Percentiles rank a stretch among this genome's conserved stretches.
Evolutionary conservation across 2,797 vertebrate species (phyloP).

Genomic region (Pseudocheirus occidentalis): DNA sequence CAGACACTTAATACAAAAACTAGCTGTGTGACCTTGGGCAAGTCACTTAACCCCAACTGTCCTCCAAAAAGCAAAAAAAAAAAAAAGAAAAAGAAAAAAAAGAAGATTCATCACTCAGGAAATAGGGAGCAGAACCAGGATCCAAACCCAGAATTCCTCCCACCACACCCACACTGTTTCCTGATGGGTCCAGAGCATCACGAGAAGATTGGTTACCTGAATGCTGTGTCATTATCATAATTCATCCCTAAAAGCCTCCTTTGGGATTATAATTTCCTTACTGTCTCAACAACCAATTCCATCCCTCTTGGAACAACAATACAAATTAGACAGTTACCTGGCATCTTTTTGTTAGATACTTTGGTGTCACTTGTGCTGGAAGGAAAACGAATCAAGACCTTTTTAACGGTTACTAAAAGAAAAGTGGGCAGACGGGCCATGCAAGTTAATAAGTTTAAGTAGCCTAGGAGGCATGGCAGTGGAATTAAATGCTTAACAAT

Average conservation of each 20-base stretch:
- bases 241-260: constrained; percentile 69
- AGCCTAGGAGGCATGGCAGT: constrained; percentile 81
- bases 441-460: constrained; percentile 86
- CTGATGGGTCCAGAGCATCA: background rate
- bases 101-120: background rate
- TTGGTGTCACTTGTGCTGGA: constrained; percentile 77
- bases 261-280: constrained; percentile 74
- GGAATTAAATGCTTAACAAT: constrained; percentile 88
- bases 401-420: constrained; percentile 78
- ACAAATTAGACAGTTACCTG: constrained; percentile 78
- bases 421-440: constrained; percentile 82
- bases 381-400: constrained; percentile 78
- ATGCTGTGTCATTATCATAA: background rate
- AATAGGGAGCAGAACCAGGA: background rate
- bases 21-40: no score
- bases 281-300: constrained; percentile 74
- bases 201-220: background rate
- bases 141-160: background rate
- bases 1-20: no score
- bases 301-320: constrained; percentile 74
- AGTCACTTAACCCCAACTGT: no score
- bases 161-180: background rate
- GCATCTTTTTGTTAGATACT: constrained; percentile 80
- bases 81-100: no score
- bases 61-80: no score